Percentiles rank a stretch among this genome's conserved stretches.
phyloP scores from a whole-genome alignment of 2,888 invertebrate genomes.

The Drosophila crucigera region DNA sequence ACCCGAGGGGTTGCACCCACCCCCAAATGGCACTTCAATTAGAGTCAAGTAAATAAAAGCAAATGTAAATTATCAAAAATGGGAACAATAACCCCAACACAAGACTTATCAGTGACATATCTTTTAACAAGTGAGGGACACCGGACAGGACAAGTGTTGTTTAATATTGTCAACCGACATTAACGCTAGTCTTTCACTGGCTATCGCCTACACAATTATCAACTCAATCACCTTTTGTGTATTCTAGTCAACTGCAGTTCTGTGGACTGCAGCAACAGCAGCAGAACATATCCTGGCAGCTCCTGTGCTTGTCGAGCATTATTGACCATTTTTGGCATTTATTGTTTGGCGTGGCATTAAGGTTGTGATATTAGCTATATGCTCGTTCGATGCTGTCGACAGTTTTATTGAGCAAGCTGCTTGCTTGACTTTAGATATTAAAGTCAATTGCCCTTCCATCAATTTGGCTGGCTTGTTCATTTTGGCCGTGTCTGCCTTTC shows the following conservation, averaged over 20 bases:
- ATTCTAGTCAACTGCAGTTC: not conserved
- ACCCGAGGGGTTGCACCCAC: conserved; percentile 57
- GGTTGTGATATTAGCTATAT: conserved; percentile 54
- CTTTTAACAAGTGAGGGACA: conserved; percentile 33
- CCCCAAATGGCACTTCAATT: conserved; percentile 70
- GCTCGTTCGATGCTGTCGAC: conserved; percentile 56
- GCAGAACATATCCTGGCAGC: conserved; percentile 24
- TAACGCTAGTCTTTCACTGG: conserved; percentile 32
- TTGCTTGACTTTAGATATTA: conserved; percentile 49
- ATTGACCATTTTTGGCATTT: conserved; percentile 67
- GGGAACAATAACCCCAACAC: conserved; percentile 6
- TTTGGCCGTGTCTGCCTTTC: conserved; percentile 6
- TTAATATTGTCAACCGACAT: conserved; percentile 16
- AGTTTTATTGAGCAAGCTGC: conserved; percentile 65
- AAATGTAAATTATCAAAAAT: conserved; percentile 48
- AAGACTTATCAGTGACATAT: conserved; percentile 16
- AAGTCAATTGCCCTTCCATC: conserved; percentile 64
- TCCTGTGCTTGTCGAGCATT: conserved; percentile 48
- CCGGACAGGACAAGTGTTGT: not conserved
- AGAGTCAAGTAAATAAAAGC: conserved; percentile 62
- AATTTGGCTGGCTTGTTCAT: conserved; percentile 41
- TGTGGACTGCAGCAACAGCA: conserved; percentile 20
- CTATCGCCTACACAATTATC: conserved; percentile 65
- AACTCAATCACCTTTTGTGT: conserved; percentile 49
- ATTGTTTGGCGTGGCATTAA: conserved; percentile 56